A percentile compares a stretch with the other conserved stretches of the same genome.
Evolutionary conservation across 2,888 invertebrate genomes (phyloP).

Genomic region (Diogma glabrata): DNA sequence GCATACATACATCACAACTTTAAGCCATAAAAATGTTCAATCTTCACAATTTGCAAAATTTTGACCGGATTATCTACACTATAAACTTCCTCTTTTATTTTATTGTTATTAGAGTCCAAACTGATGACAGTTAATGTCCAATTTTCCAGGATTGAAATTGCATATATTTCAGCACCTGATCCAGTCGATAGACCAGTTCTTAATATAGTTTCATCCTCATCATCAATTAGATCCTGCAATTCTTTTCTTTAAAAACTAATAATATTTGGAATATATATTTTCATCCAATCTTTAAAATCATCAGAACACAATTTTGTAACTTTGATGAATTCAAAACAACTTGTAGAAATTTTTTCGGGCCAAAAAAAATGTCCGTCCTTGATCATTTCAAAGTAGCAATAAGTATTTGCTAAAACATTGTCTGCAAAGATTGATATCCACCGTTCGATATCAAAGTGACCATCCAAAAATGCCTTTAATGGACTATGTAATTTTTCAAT

Average conservation of each 20-base stretch:
- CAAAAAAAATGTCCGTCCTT: constrained; percentile 3
- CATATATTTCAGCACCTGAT: too few relatives aligned
- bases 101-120: background rate
- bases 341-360: background rate
- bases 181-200: background rate
- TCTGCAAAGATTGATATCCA: too few relatives aligned
- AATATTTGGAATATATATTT: constrained; percentile 5
- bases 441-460: background rate
- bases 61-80: too few relatives aligned
- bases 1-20: too few relatives aligned
- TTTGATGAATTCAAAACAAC: constrained; percentile 9
- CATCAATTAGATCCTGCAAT: constrained; percentile 4
- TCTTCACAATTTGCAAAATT: too few relatives aligned
- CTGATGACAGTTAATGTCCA: constrained; percentile 3
- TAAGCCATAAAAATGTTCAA: too few relatives aligned
- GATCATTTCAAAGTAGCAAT: constrained; percentile 1
- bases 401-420: too few relatives aligned
- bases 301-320: background rate
- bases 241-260: constrained; percentile 2
- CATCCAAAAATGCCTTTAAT: constrained; percentile 4
- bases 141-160: constrained; percentile 6
- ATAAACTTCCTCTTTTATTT: too few relatives aligned
- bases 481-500: constrained; percentile 8
- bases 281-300: constrained; percentile 10
- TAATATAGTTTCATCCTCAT: background rate